phyloP scores from a whole-genome alignment of 2,888 invertebrate species.

The Seira musarum region DNA sequence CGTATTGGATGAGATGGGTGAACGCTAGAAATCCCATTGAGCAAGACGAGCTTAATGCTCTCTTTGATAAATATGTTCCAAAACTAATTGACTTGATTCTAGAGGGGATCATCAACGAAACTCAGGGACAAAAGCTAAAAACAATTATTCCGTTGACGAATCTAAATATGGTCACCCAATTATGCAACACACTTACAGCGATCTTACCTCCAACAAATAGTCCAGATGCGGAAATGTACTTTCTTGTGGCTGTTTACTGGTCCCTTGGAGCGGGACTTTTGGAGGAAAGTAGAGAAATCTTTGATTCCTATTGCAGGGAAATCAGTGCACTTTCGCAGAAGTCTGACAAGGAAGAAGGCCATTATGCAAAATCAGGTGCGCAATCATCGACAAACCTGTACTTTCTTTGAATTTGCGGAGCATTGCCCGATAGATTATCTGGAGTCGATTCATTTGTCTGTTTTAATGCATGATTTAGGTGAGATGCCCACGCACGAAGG shows the following conservation, averaged over 20 bases:
- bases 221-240: constrained; percentile 80
- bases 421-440: neutral
- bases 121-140: constrained; percentile 78
- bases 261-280: constrained; percentile 87
- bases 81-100: constrained; percentile 81
- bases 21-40: constrained; percentile 73
- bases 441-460: constrained; percentile 15
- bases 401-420: neutral
- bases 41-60: constrained; percentile 74
- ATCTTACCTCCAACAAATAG: constrained; percentile 73
- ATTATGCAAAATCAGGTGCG: constrained; percentile 54
- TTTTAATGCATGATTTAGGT: constrained; percentile 73
- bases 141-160: constrained; percentile 88
- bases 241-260: constrained; percentile 84
- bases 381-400: neutral
- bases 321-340: constrained; percentile 79
- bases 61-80: constrained; percentile 85
- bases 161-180: constrained; percentile 89
- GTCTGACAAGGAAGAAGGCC: constrained; percentile 76
- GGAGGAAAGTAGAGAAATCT: constrained; percentile 79
- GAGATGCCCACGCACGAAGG: constrained; percentile 82
- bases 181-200: constrained; percentile 86
- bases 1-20: constrained; percentile 90
- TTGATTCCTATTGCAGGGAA: constrained; percentile 87
- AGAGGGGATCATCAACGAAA: constrained; percentile 82